Percentiles rank a stretch among this genome's conserved stretches.
phyloP scores from a whole-genome alignment of 2,113 vertebrate genomes.

The Ammodytes marinus region DNA sequence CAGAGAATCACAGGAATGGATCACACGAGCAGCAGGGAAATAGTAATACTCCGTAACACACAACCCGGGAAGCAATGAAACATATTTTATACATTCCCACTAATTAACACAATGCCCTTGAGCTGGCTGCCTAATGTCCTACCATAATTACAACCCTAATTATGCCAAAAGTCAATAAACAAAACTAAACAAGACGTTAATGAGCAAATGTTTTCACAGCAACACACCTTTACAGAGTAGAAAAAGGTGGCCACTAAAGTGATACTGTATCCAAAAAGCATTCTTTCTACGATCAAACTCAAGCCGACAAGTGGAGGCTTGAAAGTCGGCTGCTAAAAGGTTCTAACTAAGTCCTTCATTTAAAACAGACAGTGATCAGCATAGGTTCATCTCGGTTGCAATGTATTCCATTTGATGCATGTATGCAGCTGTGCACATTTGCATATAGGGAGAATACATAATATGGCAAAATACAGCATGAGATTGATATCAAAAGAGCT shows the following conservation, averaged over 20 bases:
- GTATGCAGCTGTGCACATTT: no score
- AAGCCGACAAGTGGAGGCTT: background rate
- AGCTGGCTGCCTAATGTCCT: slow-evolving; percentile 33
- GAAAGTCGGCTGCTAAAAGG: background rate
- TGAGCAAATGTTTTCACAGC: slow-evolving; percentile 5
- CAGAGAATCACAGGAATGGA: background rate
- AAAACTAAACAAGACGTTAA: slow-evolving; percentile 51
- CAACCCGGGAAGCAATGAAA: slow-evolving; percentile 26
- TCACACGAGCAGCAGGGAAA: background rate
- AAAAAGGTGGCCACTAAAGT: background rate
- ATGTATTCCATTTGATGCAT: no score
- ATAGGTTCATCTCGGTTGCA: background rate
- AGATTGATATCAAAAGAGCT: no score
- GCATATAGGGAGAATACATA: no score
- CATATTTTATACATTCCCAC: slow-evolving; percentile 1
- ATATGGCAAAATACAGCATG: no score
- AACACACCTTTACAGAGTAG: slow-evolving; percentile 11
- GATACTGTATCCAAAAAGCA: background rate
- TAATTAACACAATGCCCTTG: slow-evolving; percentile 45
- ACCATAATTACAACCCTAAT: slow-evolving; percentile 53
- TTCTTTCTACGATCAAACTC: background rate
- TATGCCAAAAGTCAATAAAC: slow-evolving; percentile 50
- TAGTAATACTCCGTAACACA: slow-evolving; percentile 9
- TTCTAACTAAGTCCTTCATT: background rate
- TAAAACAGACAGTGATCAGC: background rate